These are phyloP conservation scores for Stenoptilia bipunctidactyla DNA, from an alignment of 2,888 invertebrate species.

Conservation along the genomic window DNA sequence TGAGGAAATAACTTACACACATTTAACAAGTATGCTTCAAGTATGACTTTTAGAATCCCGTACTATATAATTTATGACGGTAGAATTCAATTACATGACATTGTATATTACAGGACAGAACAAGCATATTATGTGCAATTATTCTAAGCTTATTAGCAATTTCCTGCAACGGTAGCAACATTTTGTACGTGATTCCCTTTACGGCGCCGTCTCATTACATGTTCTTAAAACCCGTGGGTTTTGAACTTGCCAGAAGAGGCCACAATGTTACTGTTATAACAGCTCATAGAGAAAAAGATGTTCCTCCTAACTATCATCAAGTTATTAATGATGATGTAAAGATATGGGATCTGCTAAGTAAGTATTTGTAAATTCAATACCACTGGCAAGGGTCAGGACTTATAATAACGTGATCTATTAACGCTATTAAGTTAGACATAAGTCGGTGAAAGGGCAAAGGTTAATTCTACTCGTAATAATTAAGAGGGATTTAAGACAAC, in stretches of 20 bases:
- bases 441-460: too few species aligned
- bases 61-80: too few species aligned
- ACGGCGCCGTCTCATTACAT: conserved; percentile 60
- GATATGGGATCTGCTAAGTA: conserved; percentile 53
- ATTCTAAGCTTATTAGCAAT: neutral
- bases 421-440: too few species aligned
- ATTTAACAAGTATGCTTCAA: too few species aligned
- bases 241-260: conserved; percentile 59
- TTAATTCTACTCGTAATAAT: too few species aligned
- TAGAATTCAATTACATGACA: too few species aligned
- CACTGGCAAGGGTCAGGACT: too few species aligned
- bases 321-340: conserved; percentile 38
- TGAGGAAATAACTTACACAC: too few species aligned
- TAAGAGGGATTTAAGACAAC: too few species aligned
- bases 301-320: conserved; percentile 45
- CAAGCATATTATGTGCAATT: neutral
- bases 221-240: conserved; percentile 48
- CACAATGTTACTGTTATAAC: conserved; percentile 66
- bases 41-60: too few species aligned
- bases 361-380: too few species aligned
- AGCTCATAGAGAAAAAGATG: conserved; percentile 33
- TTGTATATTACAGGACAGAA: neutral
- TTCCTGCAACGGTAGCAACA: conserved; percentile 36
- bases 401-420: too few species aligned
- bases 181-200: conserved; percentile 57